Evolutionary conservation across 2,888 invertebrate species (phyloP).

Genomic region (Thumatha senex): DNA sequence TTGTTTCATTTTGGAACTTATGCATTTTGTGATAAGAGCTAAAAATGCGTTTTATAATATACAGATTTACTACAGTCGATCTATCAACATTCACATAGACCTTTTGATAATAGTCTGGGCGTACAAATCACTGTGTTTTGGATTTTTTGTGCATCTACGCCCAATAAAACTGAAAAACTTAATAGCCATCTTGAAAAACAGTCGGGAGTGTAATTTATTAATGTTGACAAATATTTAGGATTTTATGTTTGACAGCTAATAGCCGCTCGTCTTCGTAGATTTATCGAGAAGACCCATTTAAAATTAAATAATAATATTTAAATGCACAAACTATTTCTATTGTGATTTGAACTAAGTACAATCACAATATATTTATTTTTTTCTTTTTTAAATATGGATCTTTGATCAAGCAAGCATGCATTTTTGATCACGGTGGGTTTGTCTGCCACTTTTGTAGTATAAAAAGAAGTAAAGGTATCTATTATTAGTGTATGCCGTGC

Average conservation of each 20-base stretch:
- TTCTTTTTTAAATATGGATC: too few species aligned
- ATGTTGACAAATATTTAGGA: constrained; percentile 6
- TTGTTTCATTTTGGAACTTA: constrained; percentile 2
- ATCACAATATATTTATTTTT: too few species aligned
- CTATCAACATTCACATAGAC: constrained; percentile 3
- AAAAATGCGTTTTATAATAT: background rate
- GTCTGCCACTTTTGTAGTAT: too few species aligned
- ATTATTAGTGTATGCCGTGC: too few species aligned
- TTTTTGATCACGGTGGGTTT: too few species aligned
- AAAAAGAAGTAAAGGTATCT: too few species aligned
- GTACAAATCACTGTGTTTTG: constrained; percentile 7
- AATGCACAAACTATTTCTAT: too few species aligned
- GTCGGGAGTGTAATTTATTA: background rate
- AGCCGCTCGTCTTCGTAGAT: too few species aligned
- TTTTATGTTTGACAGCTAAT: background rate
- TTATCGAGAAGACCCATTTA: too few species aligned
- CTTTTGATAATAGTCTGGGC: constrained; percentile 1
- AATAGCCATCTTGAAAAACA: constrained; percentile 9
- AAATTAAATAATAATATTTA: too few species aligned
- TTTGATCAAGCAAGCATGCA: too few species aligned
- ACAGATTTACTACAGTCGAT: background rate
- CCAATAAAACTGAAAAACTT: constrained; percentile 9
- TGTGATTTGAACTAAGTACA: too few species aligned
- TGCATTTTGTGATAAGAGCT: background rate
- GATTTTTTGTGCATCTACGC: constrained; percentile 2